A percentile compares a stretch with the other conserved stretches of the same genome.
These are phyloP conservation scores for Neuroterus valhalla DNA, from an alignment of 1,140 invertebrate species.

Conservation along the genomic window DNA sequence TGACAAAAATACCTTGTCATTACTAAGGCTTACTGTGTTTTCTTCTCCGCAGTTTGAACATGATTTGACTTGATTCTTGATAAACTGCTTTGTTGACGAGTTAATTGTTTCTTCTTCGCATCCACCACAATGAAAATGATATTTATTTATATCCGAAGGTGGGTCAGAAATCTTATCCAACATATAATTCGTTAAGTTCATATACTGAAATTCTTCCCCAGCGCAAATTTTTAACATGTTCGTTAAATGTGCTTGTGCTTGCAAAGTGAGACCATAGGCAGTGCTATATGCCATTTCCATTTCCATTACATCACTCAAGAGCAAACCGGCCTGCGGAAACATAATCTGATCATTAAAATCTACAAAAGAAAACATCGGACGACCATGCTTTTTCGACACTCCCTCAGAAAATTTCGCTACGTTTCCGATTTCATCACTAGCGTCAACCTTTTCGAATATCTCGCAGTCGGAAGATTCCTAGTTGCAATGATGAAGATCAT, in stretches of 20 bases:
- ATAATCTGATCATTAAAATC: neutral
- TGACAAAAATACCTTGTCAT: neutral
- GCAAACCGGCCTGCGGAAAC: neutral
- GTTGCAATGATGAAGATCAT: neutral
- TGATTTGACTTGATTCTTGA: neutral
- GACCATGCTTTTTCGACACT: neutral
- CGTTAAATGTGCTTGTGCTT: neutral
- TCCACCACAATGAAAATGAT: neutral
- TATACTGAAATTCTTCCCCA: neutral
- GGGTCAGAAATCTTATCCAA: neutral
- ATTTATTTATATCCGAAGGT: neutral
- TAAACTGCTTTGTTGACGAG: neutral
- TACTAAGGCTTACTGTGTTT: neutral
- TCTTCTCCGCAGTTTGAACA: neutral
- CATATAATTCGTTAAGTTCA: conserved; percentile 18
- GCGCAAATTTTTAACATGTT: conserved; percentile 13
- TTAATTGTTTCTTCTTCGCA: neutral
- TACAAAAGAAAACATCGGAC: neutral
- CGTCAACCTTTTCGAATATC: neutral
- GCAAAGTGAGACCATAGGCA: neutral
- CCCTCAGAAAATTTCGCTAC: neutral
- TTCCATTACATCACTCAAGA: conserved; percentile 3
- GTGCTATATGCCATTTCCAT: neutral
- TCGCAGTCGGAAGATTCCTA: neutral
- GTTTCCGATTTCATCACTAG: neutral